Conservation (phyloP, 2,113 vertebrate genomes). For the Atlantisia rogersi region DNA sequence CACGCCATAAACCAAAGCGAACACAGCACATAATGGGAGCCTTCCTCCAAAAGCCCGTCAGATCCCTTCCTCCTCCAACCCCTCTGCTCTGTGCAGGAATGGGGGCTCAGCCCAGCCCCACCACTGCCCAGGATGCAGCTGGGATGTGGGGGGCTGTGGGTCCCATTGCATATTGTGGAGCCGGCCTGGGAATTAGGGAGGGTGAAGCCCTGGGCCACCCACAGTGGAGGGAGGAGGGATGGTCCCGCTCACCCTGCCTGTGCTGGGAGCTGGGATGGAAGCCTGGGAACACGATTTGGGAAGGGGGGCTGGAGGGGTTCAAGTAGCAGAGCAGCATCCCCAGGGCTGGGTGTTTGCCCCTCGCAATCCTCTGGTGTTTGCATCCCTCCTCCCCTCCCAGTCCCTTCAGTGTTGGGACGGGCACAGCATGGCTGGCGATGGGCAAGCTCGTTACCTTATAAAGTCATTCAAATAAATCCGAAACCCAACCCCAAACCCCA, state of each 20-base stretch:
- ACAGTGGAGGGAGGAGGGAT: rapidly evolving
- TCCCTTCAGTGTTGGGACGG: rapidly evolving
- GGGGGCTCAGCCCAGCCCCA: neutral
- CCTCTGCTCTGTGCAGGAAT: neutral
- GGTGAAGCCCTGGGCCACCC: neutral
- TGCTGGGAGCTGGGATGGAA: rapidly evolving
- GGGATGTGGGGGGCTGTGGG: rapidly evolving
- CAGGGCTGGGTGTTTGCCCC: neutral
- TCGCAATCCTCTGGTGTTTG: rapidly evolving
- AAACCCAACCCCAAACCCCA: neutral
- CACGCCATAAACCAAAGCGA: slow-evolving; percentile 1
- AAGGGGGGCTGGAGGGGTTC: rapidly evolving
- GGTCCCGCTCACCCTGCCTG: neutral
- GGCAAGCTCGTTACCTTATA: neutral
- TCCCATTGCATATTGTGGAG: rapidly evolving
- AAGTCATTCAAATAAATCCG: neutral
- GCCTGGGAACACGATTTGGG: neutral
- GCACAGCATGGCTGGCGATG: rapidly evolving
- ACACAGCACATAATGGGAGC: slow-evolving; percentile 38
- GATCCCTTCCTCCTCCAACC: neutral
- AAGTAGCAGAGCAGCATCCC: neutral
- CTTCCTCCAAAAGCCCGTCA: neutral
- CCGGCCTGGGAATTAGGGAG: neutral
- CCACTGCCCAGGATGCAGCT: neutral
- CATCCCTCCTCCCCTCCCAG: neutral